Evolutionary conservation across 2,888 invertebrate species (phyloP), one percentile per base, ranked within the genome.

Genomic region (Trachelus stipa): DNA sequence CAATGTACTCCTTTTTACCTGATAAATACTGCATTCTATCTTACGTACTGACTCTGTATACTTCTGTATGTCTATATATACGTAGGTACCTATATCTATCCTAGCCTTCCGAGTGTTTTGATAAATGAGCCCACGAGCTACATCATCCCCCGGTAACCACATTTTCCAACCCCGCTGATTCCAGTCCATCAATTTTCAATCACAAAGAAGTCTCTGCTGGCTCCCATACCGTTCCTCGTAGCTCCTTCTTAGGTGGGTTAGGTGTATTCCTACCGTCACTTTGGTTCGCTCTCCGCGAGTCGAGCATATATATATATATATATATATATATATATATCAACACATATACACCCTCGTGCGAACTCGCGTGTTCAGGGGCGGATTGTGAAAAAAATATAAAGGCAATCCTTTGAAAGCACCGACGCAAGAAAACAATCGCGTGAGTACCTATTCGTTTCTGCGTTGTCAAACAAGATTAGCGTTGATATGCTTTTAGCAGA

Each of bases 171-270:
- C 85, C 84, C 83, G 84, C 82, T 86, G 86, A 89, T 90, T 90
- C 89, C 89, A 85, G 87, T 90, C 89, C 90, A 90, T 90, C 90
- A 90, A 90, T 90, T 90, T 90, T 90, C 90, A 90, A 90, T 90
- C 90, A 88, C 88, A 88, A 89, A 87, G 87, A 86, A 87, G 81
- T 84, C 86, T 84, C 83, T 77, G 80, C 85, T 79, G 77, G 79
- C 77, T 34, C 34, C 15, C 33, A 71, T 71, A 31, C 69, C n/a
- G 77, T 82, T 78, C 79, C 80, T 81, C 82, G 82, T 78, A 79
- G 73, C 82, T 83, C 80, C 80, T 83, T 82, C 81, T 78, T 73
- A 33, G 31, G 71, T 33, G 71, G 71, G 34, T 71, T 71, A 71
- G 71, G 71, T 12, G 31, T 71, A 56, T 56, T 56, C 56, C 56